Evolutionary conservation across 2,797 vertebrate species (phyloP), one percentile per base, ranked within the genome.

Genomic region (Gobionotothen gibberifrons): DNA sequence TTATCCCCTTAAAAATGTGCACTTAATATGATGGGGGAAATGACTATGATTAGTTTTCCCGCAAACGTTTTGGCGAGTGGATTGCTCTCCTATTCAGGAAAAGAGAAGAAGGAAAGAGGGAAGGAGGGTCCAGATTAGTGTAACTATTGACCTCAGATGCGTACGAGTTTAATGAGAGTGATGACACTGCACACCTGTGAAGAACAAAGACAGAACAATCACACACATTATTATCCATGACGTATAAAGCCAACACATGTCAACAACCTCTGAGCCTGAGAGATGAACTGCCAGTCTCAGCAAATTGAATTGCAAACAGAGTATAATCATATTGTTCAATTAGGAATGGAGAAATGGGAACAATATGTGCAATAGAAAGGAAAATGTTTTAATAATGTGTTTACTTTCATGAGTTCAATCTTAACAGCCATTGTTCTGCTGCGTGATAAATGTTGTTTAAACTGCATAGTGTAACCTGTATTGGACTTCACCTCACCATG

Each of bases 341-440:
- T 49, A n/a, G 71, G 26, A 26, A 53, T 0, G 1, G 19, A 48
- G 15, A 48, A 73, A 64, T 13, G 11, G 53, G 21, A 61, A 4
- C 16, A 72, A 54, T 1, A 21, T 44, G 29, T 48, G 8, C 3
- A 60, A 60, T 15, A 42, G 47, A 57, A 49, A 39, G 3, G 5
- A 46, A 52, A 19, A 19, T 51, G 62, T 32, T 17, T 0, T 16
- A 21, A 58, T 26, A 6, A 48, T 29, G 9, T 10, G 5, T 46
- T 15, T 11, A 11, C 1, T 9, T 49, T 71, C 26, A 57, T 14
- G 1, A 54, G 16, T 6, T 59, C 72, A 59, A 56, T 5, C 21
- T 81, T 88, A 78, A 85, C n/a, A 75, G 58, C 74, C 67, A 68
- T 82, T 87, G 67, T 86, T 83, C 66, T 62, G 32, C 64, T 48